Conservation (phyloP, 2,888 invertebrate species). For the Coleophora deauratella region DNA sequence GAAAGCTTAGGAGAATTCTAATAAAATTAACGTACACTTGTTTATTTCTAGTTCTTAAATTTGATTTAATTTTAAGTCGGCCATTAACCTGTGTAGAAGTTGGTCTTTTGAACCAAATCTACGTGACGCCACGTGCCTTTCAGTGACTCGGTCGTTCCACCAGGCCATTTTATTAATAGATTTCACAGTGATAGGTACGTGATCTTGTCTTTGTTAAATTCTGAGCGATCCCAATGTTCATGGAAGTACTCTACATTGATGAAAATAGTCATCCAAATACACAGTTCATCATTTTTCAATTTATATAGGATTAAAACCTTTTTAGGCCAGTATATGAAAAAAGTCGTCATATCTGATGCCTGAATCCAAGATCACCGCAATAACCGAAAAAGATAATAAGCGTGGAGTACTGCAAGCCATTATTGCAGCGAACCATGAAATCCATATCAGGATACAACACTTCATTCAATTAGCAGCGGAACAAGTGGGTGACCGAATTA, state of each 20-base stretch:
- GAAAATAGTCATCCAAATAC: constrained; percentile 12
- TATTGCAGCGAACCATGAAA: constrained; percentile 36
- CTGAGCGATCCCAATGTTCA: constrained; percentile 38
- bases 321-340: too few relatives aligned
- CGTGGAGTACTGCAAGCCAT: constrained; percentile 29
- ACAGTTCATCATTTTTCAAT: background rate
- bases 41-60: constrained; percentile 45
- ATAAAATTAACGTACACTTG: constrained; percentile 29
- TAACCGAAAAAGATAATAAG: constrained; percentile 26
- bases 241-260: constrained; percentile 35
- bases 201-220: constrained; percentile 50
- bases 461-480: constrained; percentile 38
- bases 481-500: constrained; percentile 21
- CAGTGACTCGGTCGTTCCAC: constrained; percentile 39
- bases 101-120: constrained; percentile 46
- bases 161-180: constrained; percentile 45
- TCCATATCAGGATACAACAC: constrained; percentile 27
- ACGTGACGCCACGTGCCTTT: constrained; percentile 60
- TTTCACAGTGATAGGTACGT: constrained; percentile 59
- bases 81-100: constrained; percentile 46
- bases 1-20: constrained; percentile 18
- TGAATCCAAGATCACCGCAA: constrained; percentile 1
- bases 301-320: background rate
- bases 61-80: constrained; percentile 54
- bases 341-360: too few relatives aligned